Base-by-base conservation (phyloP, 1,140 invertebrate species). In the Atta cephalotes region DNA sequence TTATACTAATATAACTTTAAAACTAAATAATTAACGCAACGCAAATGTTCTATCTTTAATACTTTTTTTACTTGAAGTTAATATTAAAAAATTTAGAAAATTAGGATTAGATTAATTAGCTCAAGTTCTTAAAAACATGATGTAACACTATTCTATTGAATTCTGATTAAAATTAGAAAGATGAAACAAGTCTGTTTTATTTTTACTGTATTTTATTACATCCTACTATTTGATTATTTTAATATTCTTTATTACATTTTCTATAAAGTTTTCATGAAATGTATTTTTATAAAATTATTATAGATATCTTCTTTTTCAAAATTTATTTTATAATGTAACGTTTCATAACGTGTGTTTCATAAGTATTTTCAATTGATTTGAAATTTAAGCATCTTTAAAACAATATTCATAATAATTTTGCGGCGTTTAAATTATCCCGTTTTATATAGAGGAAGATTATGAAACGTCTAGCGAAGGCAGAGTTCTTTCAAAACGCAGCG, bases 401-500 rank as follows among this genome's bases (percentile, higher is more conserved):
- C 14, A 10, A 35, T 39, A 51, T 60, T 60, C 35, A 2, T 18
- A 70, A 58, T 53, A 51, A 31, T 21, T 14, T 60, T 62, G 6
- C 16, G 39, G 9, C 10, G 9, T 53, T 39, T 0, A 28, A 60
- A 60, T 76, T 62, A n/a, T 68, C 2, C 25, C 18, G 18, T 56
- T 72, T 18, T 49, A 16, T 21, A 16, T 9, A 90, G 86, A 90
- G 14, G 88, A 62, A 39, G 90, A 91, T 56, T 93, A 92, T 71
- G 89, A 92, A 60, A 92, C 92, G 18, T 91, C 92, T 9, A 92
- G 91, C 77, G 91, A 92, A 31, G 91, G 91, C 6, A 71, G 49
- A n/a, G 28, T 74, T 9, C 71, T n/a, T 71, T 77, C 74, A 56
- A 78, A 56, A 74, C 51, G 4, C 3, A 85, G 45, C 51, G 16